These are phyloP conservation scores for Drosophila simulans DNA, from an alignment of 1,140 invertebrate genomes.

Conservation along the genomic window DNA sequence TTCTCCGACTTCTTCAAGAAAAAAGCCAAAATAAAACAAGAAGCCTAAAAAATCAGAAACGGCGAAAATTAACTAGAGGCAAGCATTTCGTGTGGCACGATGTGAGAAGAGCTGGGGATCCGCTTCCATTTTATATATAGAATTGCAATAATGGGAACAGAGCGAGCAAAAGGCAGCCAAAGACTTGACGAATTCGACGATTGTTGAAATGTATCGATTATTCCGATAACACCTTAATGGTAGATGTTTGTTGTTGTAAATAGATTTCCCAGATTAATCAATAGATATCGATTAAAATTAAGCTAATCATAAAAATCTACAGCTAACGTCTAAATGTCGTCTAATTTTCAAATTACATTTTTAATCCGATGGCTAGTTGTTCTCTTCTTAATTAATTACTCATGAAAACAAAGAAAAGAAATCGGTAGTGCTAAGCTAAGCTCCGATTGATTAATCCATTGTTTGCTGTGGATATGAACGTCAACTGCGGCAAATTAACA, in stretches of 20 bases:
- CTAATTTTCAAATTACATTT: neutral
- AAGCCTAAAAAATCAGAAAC: conserved; percentile 11
- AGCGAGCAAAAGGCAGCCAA: neutral
- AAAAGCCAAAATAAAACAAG: conserved; percentile 18
- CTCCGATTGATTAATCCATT: conserved; percentile 4
- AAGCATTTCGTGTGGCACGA: conserved; percentile 55
- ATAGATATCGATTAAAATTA: no score
- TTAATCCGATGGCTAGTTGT: no score
- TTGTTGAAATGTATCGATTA: neutral
- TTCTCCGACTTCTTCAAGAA: conserved; percentile 31
- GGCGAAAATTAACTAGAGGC: conserved; percentile 44
- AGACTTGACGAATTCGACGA: neutral
- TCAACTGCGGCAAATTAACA: conserved; percentile 10
- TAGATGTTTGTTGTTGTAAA: neutral
- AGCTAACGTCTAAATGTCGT: neutral
- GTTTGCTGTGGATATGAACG: conserved; percentile 6
- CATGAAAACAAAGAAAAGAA: neutral
- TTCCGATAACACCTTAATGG: neutral
- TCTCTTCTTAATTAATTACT: conserved; percentile 9
- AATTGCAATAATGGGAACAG: conserved; percentile 47
- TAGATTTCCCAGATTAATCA: no score
- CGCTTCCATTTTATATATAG: conserved; percentile 49
- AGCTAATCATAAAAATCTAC: no score
- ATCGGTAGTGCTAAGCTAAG: conserved; percentile 11
- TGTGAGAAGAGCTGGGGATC: conserved; percentile 39